These are phyloP conservation scores for Ennomos quercinarius DNA, from an alignment of 2,888 invertebrate species.

Conservation along the genomic window DNA sequence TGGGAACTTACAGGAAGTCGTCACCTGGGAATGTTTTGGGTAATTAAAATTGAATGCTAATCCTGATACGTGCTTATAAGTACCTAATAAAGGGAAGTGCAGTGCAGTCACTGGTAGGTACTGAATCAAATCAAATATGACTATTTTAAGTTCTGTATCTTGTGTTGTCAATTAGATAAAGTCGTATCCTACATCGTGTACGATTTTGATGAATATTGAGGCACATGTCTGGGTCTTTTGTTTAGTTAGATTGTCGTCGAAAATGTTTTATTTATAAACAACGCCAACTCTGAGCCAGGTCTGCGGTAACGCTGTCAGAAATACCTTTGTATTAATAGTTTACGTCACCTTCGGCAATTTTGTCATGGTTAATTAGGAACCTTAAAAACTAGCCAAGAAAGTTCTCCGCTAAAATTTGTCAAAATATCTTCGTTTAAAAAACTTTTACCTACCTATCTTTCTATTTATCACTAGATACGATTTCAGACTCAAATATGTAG, in stretches of 20 bases:
- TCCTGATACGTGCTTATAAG: no score
- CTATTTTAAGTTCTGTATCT: no score
- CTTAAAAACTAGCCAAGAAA: neutral
- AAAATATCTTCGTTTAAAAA: no score
- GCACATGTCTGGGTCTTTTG: conserved; percentile 7
- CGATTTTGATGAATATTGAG: neutral
- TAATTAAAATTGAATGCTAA: neutral
- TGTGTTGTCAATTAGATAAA: no score
- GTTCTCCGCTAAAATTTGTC: no score
- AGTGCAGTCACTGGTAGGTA: no score
- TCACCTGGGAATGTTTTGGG: neutral
- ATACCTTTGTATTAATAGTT: conserved; percentile 37
- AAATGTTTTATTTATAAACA: conserved; percentile 39
- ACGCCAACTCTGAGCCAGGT: conserved; percentile 34
- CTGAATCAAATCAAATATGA: no score
- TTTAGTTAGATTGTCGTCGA: conserved; percentile 28
- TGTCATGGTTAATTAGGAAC: conserved; percentile 25
- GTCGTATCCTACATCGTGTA: no score
- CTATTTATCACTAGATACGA: no score
- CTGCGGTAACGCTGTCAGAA: conserved; percentile 37
- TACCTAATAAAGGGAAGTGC: no score
- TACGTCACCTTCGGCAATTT: conserved; percentile 27
- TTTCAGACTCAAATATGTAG: no score
- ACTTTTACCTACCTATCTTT: no score
- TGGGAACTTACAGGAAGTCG: neutral